These are phyloP conservation scores for Ophraella communa DNA, from an alignment of 2,888 invertebrate species.

Conservation along the genomic window DNA sequence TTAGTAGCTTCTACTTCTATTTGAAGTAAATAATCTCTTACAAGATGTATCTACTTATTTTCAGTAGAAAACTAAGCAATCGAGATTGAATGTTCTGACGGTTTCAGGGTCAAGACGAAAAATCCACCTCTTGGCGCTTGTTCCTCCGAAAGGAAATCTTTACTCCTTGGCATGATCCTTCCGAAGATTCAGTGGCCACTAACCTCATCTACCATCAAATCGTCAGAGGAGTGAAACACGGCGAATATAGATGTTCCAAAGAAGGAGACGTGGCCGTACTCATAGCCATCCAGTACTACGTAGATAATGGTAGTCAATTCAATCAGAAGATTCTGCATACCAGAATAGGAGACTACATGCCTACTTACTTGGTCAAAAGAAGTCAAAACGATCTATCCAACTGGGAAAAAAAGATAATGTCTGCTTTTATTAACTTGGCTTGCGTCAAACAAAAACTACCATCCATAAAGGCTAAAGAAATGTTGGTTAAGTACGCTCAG, in stretches of 20 bases:
- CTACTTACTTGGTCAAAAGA: conserved; percentile 71
- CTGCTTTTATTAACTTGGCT: conserved; percentile 74
- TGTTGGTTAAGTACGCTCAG: conserved; percentile 87
- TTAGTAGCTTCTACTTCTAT: too few relatives aligned
- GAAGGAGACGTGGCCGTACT: conserved; percentile 89
- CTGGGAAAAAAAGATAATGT: conserved; percentile 77
- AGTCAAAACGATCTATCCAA: conserved; percentile 60
- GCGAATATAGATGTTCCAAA: conserved; percentile 85
- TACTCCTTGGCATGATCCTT: conserved; percentile 90
- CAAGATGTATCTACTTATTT: too few relatives aligned
- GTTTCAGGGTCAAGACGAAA: conserved; percentile 81
- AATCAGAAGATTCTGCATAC: conserved; percentile 70
- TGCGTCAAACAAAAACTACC: conserved; percentile 74
- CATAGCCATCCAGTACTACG: conserved; percentile 88
- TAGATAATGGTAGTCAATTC: conserved; percentile 76
- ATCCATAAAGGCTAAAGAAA: conserved; percentile 79
- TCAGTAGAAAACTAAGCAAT: too few relatives aligned
- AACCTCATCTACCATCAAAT: conserved; percentile 90
- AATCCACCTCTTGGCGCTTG: conserved; percentile 86
- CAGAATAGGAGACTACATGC: conserved; percentile 80
- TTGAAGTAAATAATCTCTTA: too few relatives aligned
- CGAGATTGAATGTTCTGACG: too few relatives aligned
- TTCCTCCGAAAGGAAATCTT: conserved; percentile 91
- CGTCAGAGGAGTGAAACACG: conserved; percentile 81
- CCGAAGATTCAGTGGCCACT: conserved; percentile 80